Evolutionary conservation across 2,888 invertebrate species (phyloP).

Genomic region (Trissoscelio sp.): DNA sequence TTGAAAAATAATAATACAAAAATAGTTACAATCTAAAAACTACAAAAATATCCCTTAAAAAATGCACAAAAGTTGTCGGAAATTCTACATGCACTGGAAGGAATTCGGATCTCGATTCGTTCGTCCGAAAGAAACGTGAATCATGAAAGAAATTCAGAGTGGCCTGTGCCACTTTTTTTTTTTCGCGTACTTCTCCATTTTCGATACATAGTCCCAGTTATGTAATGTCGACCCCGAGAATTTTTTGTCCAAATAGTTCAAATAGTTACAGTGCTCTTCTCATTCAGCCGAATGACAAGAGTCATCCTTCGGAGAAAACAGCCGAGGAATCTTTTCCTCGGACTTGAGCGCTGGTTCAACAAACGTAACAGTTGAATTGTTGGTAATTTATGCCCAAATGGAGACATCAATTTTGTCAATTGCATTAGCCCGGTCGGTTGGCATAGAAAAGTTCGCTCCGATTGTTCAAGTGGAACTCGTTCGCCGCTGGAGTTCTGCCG

Average conservation of each 20-base stretch:
- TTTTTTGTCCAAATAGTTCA: slow-evolving; percentile 47
- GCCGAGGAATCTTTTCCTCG: background rate
- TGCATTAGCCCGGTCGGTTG: slow-evolving; percentile 75
- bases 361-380: slow-evolving; percentile 27
- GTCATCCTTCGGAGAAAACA: slow-evolving; percentile 33
- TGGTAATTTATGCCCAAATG: slow-evolving; percentile 30
- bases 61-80: too few relatives aligned
- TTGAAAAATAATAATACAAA: too few relatives aligned
- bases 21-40: too few relatives aligned
- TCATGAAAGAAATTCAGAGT: background rate
- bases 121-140: too few relatives aligned
- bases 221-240: slow-evolving; percentile 18
- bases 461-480: slow-evolving; percentile 29
- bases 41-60: too few relatives aligned
- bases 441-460: slow-evolving; percentile 66
- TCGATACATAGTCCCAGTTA: slow-evolving; percentile 36
- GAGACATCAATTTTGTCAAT: slow-evolving; percentile 66
- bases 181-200: slow-evolving; percentile 21
- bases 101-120: too few relatives aligned
- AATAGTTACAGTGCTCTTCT: slow-evolving; percentile 21
- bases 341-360: background rate
- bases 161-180: slow-evolving; percentile 14
- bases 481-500: slow-evolving; percentile 29
- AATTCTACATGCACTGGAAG: too few relatives aligned
- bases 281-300: background rate